Conservation (phyloP, 2,113 vertebrate genomes). For the Speoplatyrhinus poulsoni region DNA sequence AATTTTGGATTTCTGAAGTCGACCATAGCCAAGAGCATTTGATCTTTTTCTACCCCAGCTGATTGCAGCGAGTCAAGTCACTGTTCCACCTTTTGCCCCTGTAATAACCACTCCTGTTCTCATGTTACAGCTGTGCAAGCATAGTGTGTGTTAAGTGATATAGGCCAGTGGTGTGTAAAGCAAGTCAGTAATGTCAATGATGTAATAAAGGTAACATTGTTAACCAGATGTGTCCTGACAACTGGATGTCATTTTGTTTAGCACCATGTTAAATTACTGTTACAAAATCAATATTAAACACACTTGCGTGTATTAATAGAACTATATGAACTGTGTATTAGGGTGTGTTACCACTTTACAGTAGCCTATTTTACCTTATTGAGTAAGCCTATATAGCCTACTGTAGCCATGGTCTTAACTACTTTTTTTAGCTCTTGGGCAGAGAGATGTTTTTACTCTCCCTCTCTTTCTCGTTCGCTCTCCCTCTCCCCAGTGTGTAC, state of each 20-base stretch:
- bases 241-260: neutral
- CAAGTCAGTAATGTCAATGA: neutral
- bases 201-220: slow-evolving; percentile 45
- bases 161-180: slow-evolving; percentile 50
- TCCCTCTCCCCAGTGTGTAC: neutral
- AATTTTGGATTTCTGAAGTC: slow-evolving; percentile 39
- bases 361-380: neutral
- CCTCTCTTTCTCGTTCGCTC: neutral
- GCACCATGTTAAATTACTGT: neutral
- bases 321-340: neutral
- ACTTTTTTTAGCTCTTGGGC: neutral
- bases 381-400: neutral
- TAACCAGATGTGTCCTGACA: neutral
- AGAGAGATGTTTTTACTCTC: neutral
- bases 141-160: slow-evolving; percentile 50
- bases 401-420: no score
- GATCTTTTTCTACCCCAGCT: slow-evolving; percentile 32
- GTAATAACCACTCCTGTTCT: slow-evolving; percentile 40
- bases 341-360: neutral
- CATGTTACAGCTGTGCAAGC: slow-evolving; percentile 53
- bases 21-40: slow-evolving; percentile 39
- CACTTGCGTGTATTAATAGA: neutral
- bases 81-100: slow-evolving; percentile 30
- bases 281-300: neutral
- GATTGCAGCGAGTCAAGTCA: slow-evolving; percentile 32